phyloP scores from a whole-genome alignment of 2,888 invertebrate species.

The Epinotia demarniana region DNA sequence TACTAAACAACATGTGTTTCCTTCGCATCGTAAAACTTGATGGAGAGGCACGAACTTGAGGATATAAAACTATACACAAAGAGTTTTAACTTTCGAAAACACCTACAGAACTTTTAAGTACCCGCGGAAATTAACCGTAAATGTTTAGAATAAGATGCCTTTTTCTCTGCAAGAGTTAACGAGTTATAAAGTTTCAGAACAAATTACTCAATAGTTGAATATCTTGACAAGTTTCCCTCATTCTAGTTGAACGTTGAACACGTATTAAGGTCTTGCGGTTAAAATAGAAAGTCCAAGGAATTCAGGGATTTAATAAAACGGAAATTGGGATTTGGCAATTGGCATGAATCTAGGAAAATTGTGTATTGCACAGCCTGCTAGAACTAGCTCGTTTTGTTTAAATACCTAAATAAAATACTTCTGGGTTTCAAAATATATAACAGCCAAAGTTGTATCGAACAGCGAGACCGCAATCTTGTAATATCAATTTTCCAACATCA shows the following conservation, averaged over 20 bases:
- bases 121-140: neutral
- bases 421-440: too few species aligned
- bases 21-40: slow-evolving; percentile 26
- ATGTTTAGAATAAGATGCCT: neutral
- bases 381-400: too few species aligned
- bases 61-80: neutral
- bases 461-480: too few species aligned
- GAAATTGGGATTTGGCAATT: neutral
- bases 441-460: too few species aligned
- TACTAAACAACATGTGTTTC: slow-evolving; percentile 25
- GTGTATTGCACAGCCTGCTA: neutral
- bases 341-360: neutral
- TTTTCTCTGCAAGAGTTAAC: neutral
- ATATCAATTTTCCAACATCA: too few species aligned
- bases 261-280: neutral
- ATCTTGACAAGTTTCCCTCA: slow-evolving; percentile 35
- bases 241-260: slow-evolving; percentile 8
- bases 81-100: neutral
- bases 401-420: too few species aligned
- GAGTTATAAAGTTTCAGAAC: neutral
- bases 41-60: slow-evolving; percentile 7
- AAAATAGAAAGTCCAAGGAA: slow-evolving; percentile 19
- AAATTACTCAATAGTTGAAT: slow-evolving; percentile 21
- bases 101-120: neutral
- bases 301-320: neutral